Base-by-base conservation (phyloP, 2,113 vertebrate genomes). In the Mastomys natalensis region DNA sequence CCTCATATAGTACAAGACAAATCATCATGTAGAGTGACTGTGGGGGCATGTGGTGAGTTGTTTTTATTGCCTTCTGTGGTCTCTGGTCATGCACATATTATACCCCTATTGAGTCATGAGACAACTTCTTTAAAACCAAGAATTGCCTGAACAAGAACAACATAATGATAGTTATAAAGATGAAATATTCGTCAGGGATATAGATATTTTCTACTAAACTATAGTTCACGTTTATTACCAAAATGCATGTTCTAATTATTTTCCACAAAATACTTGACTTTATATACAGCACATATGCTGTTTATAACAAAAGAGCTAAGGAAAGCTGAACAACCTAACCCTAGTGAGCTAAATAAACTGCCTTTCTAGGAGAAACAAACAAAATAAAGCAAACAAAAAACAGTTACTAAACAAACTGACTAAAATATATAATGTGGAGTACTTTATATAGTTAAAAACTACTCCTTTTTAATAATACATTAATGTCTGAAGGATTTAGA, bases 231-330 rank as follows among this genome's bases (percentile, higher is more conserved):
- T 80, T 48, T 84, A 73, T 48, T 84, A 37, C 7, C 43, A 91
- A 93, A 92, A 48, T 60, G 31, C 3, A 72, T 90, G 45, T 64
- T 60, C 70, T 29, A 89, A 66, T 95, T 87, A 88, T 40, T 77
- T 93, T 91, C 15, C 37, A 73, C 94, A 86, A 95, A 58, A 76
- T 70, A 87, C 73, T 89, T 31, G 60, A 62, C 17, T 43, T 76
- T 81, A 26, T 51, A 45, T 48, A 55, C 1, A 55, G 34, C 40
- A 24, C 34, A 55, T 45, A 15, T 43, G 11, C 8, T 89, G 40
- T 89, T 93, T 60, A 86, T 84, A 84, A 93, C 45, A 89, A 90
- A 94, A 86, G n/a, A 93, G 21, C 22, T 66, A 34, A 1, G 74
- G 43, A 72, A 88, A 78, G 12, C 60, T 9, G 85, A 24, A 7